A percentile compares a stretch with the other conserved stretches of the same genome.
phyloP scores from a whole-genome alignment of 2,888 invertebrate species.

The Rhagonycha lutea region DNA sequence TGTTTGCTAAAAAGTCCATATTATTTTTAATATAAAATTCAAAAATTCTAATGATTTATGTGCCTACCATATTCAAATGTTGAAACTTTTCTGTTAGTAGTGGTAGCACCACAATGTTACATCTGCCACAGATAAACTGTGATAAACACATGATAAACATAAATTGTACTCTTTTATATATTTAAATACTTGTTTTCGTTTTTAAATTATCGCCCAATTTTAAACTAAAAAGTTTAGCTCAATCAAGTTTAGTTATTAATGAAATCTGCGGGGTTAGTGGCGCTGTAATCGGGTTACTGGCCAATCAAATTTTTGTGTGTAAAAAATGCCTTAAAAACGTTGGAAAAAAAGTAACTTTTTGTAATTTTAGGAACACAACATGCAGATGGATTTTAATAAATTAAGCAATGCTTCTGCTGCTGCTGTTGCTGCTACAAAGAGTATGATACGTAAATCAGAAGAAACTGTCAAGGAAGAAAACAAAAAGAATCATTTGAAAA shows the following conservation, averaged over 20 bases:
- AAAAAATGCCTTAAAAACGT: no score
- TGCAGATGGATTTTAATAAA: slow-evolving; percentile 1
- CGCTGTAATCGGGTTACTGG: background rate
- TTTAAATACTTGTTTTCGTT: background rate
- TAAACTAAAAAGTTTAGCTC: no score
- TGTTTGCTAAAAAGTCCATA: no score
- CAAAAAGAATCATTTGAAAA: background rate
- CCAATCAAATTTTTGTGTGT: slow-evolving; percentile 5
- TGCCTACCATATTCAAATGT: background rate
- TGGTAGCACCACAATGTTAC: no score
- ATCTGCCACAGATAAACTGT: no score
- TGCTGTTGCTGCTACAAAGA: background rate
- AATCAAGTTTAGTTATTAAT: no score
- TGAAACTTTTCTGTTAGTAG: background rate
- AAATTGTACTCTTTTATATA: no score
- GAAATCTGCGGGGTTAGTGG: background rate
- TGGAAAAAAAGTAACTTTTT: no score
- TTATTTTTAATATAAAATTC: no score
- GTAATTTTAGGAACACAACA: background rate
- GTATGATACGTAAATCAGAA: background rate
- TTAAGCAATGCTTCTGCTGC: background rate
- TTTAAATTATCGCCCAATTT: no score
- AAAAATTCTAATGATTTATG: no score
- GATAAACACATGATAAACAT: no score
- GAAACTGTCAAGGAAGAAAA: background rate